These are phyloP conservation scores for Mythimna albipuncta DNA, from an alignment of 2,888 invertebrate genomes.

Conservation along the genomic window DNA sequence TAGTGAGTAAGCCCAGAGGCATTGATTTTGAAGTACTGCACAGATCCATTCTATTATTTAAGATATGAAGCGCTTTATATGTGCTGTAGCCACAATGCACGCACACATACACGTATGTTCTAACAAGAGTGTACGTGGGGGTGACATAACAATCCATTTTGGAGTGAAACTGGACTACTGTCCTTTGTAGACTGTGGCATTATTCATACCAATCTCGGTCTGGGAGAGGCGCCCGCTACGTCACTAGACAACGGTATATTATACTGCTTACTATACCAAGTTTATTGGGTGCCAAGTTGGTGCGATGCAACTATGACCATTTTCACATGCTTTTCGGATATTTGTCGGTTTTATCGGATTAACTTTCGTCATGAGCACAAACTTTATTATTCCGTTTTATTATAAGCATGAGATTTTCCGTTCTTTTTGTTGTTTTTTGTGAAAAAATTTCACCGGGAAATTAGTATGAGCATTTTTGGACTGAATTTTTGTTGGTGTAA, in stretches of 20 bases:
- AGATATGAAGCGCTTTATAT: slow-evolving; percentile 32
- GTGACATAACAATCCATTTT: slow-evolving; percentile 56
- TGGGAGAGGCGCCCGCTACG: slow-evolving; percentile 43
- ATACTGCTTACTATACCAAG: slow-evolving; percentile 54
- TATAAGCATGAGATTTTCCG: slow-evolving; percentile 31
- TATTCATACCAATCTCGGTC: slow-evolving; percentile 64
- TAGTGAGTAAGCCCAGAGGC: slow-evolving; percentile 50
- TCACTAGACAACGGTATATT: slow-evolving; percentile 60
- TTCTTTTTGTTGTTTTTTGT: slow-evolving; percentile 37
- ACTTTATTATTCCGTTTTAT: slow-evolving; percentile 41
- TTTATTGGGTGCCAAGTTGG: slow-evolving; percentile 71
- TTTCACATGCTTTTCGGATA: slow-evolving; percentile 46
- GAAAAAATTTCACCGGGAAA: slow-evolving; percentile 28
- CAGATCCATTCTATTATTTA: slow-evolving; percentile 42
- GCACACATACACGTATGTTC: slow-evolving; percentile 23
- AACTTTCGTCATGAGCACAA: slow-evolving; percentile 45
- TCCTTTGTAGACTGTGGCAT: slow-evolving; percentile 54
- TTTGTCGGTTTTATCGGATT: slow-evolving; percentile 49
- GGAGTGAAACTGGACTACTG: slow-evolving; percentile 51
- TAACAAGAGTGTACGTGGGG: slow-evolving; percentile 43
- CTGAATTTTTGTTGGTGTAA: not conserved
- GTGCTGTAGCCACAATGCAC: slow-evolving; percentile 12
- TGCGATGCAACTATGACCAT: slow-evolving; percentile 51
- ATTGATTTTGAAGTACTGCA: slow-evolving; percentile 29
- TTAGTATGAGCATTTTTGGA: slow-evolving; percentile 26